These are phyloP conservation scores for Apis dorsata DNA, from an alignment of 1,140 invertebrate genomes.

Conservation along the genomic window DNA sequence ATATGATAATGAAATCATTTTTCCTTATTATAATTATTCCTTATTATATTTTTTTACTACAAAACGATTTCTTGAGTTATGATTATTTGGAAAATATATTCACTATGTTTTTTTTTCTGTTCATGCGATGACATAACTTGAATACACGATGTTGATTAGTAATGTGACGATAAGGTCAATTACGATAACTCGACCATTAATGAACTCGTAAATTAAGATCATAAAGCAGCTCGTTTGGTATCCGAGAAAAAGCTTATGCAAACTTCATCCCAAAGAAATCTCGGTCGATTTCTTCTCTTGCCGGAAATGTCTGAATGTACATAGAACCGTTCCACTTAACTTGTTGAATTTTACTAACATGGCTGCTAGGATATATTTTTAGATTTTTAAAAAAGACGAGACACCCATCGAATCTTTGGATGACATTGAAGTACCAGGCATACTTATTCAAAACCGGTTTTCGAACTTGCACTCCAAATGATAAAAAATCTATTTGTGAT, in stretches of 20 bases:
- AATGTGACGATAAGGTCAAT: conserved; percentile 37
- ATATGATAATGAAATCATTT: not conserved
- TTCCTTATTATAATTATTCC: too few species aligned
- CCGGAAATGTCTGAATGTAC: not conserved
- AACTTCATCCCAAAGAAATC: conserved; percentile 6
- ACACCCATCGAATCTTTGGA: not conserved
- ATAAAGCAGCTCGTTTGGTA: not conserved
- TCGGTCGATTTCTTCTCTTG: conserved; percentile 7
- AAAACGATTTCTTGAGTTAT: not conserved
- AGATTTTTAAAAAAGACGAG: not conserved
- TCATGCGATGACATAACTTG: conserved; percentile 8
- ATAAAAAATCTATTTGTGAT: not conserved
- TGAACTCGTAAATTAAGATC: conserved; percentile 24
- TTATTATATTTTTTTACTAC: not conserved
- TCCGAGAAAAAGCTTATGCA: not conserved
- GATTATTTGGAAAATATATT: not conserved
- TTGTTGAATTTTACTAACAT: not conserved
- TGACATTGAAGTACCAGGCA: not conserved
- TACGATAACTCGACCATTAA: conserved; percentile 40
- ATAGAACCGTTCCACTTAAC: not conserved
- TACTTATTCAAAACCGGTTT: conserved; percentile 3
- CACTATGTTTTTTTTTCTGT: not conserved
- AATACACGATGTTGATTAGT: conserved; percentile 29
- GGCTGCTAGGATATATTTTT: not conserved
- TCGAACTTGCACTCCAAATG: conserved; percentile 9